Percentiles rank a stretch among this genome's conserved stretches.
Evolutionary conservation across 1,140 invertebrate genomes (phyloP).

Genomic region (Bombus pascuorum): DNA sequence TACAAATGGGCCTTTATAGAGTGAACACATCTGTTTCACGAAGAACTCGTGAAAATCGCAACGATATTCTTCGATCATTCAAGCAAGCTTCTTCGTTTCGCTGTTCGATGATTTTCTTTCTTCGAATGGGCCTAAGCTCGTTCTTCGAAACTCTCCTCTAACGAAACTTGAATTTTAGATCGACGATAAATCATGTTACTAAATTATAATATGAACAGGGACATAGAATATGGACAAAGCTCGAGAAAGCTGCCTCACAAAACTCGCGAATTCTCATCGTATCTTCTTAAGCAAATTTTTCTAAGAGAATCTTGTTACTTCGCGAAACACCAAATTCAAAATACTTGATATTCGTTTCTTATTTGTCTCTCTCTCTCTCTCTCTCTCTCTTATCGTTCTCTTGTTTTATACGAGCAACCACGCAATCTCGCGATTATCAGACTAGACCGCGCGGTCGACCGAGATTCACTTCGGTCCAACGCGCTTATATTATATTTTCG

Average conservation of each 20-base stretch:
- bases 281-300: background rate
- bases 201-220: background rate
- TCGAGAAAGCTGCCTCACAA: background rate
- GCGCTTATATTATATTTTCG: background rate
- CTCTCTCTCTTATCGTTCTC: background rate
- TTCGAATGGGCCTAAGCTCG: background rate
- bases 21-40: background rate
- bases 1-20: background rate
- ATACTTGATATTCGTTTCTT: background rate
- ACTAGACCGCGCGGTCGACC: slow-evolving; percentile 35
- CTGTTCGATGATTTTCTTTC: background rate
- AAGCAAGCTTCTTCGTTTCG: background rate
- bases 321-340: background rate
- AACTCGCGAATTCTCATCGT: background rate
- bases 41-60: background rate
- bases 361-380: background rate
- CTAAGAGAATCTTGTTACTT: background rate
- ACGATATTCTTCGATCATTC: background rate
- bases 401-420: background rate
- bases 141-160: background rate
- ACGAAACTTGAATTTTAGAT: background rate
- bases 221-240: background rate
- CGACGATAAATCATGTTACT: background rate
- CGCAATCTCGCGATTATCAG: slow-evolving; percentile 26
- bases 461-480: background rate